Conservation (phyloP, 92 coral and sea anemone species). For the Micromussa lordhowensis region DNA sequence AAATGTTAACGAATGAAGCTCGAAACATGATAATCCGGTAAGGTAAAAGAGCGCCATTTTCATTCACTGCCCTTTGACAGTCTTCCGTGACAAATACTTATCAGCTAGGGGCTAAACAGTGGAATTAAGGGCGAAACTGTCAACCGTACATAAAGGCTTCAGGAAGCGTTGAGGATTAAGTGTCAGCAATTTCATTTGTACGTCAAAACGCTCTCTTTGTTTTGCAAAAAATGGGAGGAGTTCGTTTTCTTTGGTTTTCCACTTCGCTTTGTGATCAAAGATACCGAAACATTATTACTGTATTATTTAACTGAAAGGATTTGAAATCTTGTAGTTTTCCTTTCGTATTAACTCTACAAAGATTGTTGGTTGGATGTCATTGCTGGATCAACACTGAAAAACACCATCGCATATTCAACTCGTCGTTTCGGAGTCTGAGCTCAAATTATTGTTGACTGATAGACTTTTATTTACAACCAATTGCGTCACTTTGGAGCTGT, state of each 20-base stretch:
- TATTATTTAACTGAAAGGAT: background rate
- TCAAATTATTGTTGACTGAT: slow-evolving; percentile 10
- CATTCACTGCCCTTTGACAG: background rate
- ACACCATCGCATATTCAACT: background rate
- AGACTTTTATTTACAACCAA: slow-evolving; percentile 6
- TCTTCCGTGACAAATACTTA: background rate
- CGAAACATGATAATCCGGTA: background rate
- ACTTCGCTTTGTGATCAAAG: background rate
- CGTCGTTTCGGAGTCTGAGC: background rate
- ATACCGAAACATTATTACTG: background rate
- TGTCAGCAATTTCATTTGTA: slow-evolving; percentile 3
- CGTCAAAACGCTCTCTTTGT: slow-evolving; percentile 16
- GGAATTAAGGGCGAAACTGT: slow-evolving; percentile 23
- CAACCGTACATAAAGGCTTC: background rate
- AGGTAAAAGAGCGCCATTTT: background rate
- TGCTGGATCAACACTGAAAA: background rate
- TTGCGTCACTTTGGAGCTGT: slow-evolving; percentile 1
- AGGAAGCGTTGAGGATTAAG: slow-evolving; percentile 21
- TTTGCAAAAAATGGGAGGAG: background rate
- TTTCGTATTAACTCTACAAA: background rate
- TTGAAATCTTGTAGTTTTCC: background rate
- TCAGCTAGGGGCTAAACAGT: background rate
- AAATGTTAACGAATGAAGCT: background rate
- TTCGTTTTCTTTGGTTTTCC: background rate
- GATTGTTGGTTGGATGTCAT: background rate